Evolutionary conservation across 2,888 invertebrate species (phyloP).

Genomic region (Folsomia manolachei): DNA sequence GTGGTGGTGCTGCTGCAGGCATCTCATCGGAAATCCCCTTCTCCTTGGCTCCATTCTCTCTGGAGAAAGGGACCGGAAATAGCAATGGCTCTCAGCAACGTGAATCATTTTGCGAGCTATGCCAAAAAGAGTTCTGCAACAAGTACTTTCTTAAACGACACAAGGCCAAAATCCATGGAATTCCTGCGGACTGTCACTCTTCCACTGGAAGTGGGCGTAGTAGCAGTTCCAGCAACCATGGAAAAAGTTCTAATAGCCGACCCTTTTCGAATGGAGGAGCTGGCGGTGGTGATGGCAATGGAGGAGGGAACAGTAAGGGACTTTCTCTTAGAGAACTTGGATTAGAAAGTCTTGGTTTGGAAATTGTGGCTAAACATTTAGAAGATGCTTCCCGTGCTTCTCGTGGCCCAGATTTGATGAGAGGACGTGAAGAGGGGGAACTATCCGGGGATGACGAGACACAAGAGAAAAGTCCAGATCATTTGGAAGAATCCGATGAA

Average conservation of each 20-base stretch:
- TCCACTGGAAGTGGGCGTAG: slow-evolving; percentile 16
- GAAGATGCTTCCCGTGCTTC: slow-evolving; percentile 26
- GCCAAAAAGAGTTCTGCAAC: slow-evolving; percentile 70
- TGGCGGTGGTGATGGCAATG: slow-evolving; percentile 20
- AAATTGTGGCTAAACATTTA: slow-evolving; percentile 37
- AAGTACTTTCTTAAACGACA: slow-evolving; percentile 70
- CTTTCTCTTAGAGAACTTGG: slow-evolving; percentile 35
- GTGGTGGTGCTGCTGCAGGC: slow-evolving; percentile 3
- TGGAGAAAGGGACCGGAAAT: slow-evolving; percentile 52
- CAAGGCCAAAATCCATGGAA: slow-evolving; percentile 66
- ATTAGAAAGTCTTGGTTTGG: slow-evolving; percentile 38
- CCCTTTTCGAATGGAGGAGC: slow-evolving; percentile 24
- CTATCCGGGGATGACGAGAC: slow-evolving; percentile 23
- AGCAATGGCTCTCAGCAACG: slow-evolving; percentile 50
- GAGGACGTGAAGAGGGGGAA: slow-evolving; percentile 34
- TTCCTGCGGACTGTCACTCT: slow-evolving; percentile 50
- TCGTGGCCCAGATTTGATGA: slow-evolving; percentile 18
- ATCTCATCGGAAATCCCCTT: slow-evolving; percentile 26
- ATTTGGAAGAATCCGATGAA: slow-evolving; percentile 31
- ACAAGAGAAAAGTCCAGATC: slow-evolving; percentile 29
- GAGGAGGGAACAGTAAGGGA: not conserved
- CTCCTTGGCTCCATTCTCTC: slow-evolving; percentile 25
- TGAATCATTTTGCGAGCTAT: slow-evolving; percentile 65
- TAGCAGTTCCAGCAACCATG: slow-evolving; percentile 17
- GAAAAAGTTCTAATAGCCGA: slow-evolving; percentile 16